Percentiles rank a stretch among this genome's conserved stretches.
These are phyloP conservation scores for Leistus spinibarbis DNA, from an alignment of 2,888 invertebrate genomes.

Conservation along the genomic window DNA sequence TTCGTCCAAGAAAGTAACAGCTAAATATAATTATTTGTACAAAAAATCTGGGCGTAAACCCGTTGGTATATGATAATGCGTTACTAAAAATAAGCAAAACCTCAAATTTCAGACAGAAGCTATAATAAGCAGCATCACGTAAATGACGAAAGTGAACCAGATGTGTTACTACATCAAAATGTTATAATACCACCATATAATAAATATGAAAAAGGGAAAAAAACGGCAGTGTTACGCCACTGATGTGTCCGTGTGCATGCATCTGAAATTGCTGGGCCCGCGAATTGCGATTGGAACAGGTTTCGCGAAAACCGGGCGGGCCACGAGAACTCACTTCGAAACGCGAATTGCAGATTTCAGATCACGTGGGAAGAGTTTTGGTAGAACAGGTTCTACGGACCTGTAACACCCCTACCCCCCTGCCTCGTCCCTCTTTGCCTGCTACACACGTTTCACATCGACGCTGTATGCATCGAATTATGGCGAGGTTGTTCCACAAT, in stretches of 20 bases:
- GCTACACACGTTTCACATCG: not conserved
- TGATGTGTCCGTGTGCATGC: constrained; percentile 4
- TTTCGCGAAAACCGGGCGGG: constrained; percentile 3
- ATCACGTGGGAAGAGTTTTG: constrained; percentile 10
- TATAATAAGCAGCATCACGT: not conserved
- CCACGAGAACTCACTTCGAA: not conserved
- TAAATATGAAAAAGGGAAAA: not conserved
- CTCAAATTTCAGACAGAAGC: not conserved
- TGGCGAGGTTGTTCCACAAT: not conserved
- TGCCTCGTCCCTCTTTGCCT: not conserved
- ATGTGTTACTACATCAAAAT: not conserved
- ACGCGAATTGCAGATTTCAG: not conserved
- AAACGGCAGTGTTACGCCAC: not conserved
- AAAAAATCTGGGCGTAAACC: not conserved
- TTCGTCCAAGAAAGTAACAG: not conserved
- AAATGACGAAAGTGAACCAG: not conserved
- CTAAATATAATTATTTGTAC: not conserved
- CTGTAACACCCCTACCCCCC: not conserved
- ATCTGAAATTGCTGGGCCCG: not conserved
- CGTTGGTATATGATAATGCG: not conserved
- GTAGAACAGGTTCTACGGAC: constrained; percentile 1
- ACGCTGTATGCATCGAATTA: not conserved
- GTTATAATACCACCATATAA: not conserved
- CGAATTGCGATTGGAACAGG: not conserved
- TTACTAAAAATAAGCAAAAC: not conserved